Conservation (phyloP, 2,888 invertebrate genomes). For the Apomyelois bistriatella region DNA sequence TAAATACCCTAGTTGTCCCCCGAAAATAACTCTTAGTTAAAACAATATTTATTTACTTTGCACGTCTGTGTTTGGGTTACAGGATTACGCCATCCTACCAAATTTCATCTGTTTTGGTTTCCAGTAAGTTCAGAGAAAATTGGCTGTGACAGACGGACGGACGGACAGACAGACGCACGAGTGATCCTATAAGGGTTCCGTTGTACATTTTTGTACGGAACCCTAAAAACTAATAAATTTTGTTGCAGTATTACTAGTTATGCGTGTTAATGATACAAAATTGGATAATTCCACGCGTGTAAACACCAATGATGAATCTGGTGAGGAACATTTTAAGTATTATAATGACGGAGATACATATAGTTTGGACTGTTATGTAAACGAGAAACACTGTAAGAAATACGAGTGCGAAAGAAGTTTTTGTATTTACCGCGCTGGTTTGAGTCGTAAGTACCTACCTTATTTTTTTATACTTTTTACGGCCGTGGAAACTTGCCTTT, state of each 20-base stretch:
- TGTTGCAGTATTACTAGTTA: neutral
- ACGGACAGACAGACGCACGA: too few species aligned
- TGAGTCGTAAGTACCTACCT: neutral
- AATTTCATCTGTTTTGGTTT: too few species aligned
- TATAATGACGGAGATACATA: neutral
- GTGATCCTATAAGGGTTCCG: too few species aligned
- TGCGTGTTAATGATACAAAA: neutral
- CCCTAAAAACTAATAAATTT: neutral
- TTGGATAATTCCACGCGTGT: neutral
- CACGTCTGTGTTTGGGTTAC: too few species aligned
- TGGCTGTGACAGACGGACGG: too few species aligned
- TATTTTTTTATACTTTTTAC: neutral
- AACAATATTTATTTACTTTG: too few species aligned
- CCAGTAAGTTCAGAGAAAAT: too few species aligned
- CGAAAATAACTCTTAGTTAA: too few species aligned
- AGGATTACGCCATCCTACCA: too few species aligned
- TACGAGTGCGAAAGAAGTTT: neutral
- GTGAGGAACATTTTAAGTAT: neutral
- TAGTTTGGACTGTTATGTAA: neutral
- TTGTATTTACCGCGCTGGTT: neutral
- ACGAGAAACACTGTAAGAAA: neutral
- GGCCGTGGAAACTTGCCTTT: too few species aligned
- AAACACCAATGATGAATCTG: neutral
- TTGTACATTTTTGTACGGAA: too few species aligned
- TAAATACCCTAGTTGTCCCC: too few species aligned